Conservation (phyloP, 1,140 invertebrate genomes). For the Aphaenogaster rudis region DNA sequence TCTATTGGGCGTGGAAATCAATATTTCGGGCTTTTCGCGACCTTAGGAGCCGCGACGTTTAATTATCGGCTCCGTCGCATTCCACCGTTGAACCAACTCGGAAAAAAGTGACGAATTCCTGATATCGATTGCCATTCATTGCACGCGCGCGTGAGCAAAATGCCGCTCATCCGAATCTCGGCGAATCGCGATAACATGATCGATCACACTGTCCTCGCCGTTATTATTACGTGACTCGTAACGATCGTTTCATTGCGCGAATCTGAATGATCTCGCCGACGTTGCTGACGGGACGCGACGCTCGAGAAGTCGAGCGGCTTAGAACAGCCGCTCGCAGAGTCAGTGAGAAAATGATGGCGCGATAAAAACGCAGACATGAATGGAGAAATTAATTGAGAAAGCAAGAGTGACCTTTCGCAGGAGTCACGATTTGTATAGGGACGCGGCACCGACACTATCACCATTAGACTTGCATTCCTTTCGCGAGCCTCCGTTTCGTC, state of each 20-base stretch:
- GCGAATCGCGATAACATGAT: conserved; percentile 3
- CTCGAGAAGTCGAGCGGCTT: background rate
- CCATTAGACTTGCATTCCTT: conserved; percentile 41
- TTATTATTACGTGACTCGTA: background rate
- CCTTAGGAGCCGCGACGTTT: conserved; percentile 27
- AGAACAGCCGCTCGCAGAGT: background rate
- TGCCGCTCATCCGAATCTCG: background rate
- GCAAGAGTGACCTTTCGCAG: conserved; percentile 59
- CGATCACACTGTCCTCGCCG: background rate
- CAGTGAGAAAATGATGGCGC: conserved; percentile 10
- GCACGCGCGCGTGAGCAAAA: background rate
- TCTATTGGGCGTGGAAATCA: conserved; percentile 12
- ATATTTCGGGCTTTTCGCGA: conserved; percentile 23
- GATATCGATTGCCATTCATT: background rate
- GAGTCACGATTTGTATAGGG: conserved; percentile 38
- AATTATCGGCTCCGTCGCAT: conserved; percentile 16
- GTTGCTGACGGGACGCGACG: background rate
- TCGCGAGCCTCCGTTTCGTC: background rate
- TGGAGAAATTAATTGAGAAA: conserved; percentile 55
- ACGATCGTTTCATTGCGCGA: conserved; percentile 12
- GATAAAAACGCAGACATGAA: conserved; percentile 53
- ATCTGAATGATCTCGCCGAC: background rate
- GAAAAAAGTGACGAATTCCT: conserved; percentile 18
- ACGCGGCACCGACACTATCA: background rate
- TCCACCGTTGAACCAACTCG: background rate